Conservation (phyloP, 2,797 vertebrate species). For the Chrysocyon brachyurus region DNA sequence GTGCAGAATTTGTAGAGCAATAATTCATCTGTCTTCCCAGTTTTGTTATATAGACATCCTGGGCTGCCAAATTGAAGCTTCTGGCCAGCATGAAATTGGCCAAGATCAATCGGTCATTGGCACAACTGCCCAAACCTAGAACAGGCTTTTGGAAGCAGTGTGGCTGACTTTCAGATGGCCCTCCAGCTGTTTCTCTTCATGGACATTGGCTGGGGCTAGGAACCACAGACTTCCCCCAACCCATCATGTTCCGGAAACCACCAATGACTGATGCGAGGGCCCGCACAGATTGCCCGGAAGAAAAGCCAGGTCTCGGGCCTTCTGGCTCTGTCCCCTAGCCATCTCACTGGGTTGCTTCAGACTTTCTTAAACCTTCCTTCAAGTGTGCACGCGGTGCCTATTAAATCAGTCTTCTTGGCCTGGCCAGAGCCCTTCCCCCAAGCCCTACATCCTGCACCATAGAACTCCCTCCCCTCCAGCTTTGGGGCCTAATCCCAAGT, state of each 20-base stretch:
- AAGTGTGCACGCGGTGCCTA: slow-evolving; percentile 59
- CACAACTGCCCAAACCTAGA: background rate
- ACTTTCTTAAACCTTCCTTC: slow-evolving; percentile 73
- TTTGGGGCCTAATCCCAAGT: slow-evolving; percentile 59
- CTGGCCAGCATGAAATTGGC: background rate
- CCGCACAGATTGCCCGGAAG: background rate
- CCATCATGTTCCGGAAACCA: background rate
- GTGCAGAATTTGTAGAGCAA: background rate
- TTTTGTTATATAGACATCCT: background rate
- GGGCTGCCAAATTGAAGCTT: slow-evolving; percentile 21
- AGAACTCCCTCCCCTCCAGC: slow-evolving; percentile 2
- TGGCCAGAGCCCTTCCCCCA: slow-evolving; percentile 73
- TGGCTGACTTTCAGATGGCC: background rate
- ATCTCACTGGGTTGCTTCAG: slow-evolving; percentile 45
- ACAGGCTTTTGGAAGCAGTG: background rate
- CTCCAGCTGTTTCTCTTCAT: background rate
- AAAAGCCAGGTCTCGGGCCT: slow-evolving; percentile 28
- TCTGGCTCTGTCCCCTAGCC: slow-evolving; percentile 33
- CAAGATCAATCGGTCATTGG: background rate
- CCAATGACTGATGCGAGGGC: background rate
- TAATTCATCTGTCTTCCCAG: slow-evolving; percentile 7
- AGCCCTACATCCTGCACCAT: slow-evolving; percentile 21
- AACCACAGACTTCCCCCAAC: background rate
- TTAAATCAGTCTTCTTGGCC: slow-evolving; percentile 79
- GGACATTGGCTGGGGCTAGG: background rate